Base-by-base conservation (phyloP, 2,888 invertebrate genomes). In the Encarsia formosa region DNA sequence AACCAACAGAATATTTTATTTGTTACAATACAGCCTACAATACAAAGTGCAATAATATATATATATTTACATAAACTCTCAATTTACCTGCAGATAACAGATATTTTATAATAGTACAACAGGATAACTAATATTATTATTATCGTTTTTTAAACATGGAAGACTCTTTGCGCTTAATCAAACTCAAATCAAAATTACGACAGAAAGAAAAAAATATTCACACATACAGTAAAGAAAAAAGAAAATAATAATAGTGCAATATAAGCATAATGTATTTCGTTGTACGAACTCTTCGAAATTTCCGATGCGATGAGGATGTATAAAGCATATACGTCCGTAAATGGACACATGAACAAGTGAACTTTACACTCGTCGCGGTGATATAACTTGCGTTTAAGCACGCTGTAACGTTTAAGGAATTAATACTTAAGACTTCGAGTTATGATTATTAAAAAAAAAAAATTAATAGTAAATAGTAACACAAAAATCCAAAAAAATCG, bases 141-240 rank as follows among this genome's bases (percentile, higher is more conserved):
- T n/a, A n/a, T n/a, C n/a, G n/a, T n/a, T n/a, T n/a, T n/a, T n/a
- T n/a, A n/a, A n/a, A n/a, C n/a, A n/a, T n/a, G n/a, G n/a, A n/a
- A n/a, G n/a, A n/a, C n/a, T n/a, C n/a, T n/a, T n/a, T n/a, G n/a
- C n/a, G n/a, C n/a, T n/a, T n/a, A 64, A 65, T 65, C 63, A 64
- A 65, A 65, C 65, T 64, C 61, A 58, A 62, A 65, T 65, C 63
- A 65, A 66, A 68, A 67, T 61, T 60, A 44, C 16, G 40, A 41
- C 43, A 41, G 23, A 20, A 15, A 45, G 35, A 37, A 8, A 19
- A 39, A 58, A 35, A 34, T n/a, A n/a, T n/a, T n/a, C n/a, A n/a
- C n/a, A n/a, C n/a, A n/a, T n/a, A n/a, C n/a, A n/a, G n/a, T n/a
- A n/a, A n/a, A n/a, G n/a, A n/a, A n/a, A n/a, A n/a, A n/a, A n/a